A percentile compares a stretch with the other conserved stretches of the same genome.
phyloP scores from a whole-genome alignment of 2,888 invertebrate genomes.

The Lordiphosa andalusiaca region DNA sequence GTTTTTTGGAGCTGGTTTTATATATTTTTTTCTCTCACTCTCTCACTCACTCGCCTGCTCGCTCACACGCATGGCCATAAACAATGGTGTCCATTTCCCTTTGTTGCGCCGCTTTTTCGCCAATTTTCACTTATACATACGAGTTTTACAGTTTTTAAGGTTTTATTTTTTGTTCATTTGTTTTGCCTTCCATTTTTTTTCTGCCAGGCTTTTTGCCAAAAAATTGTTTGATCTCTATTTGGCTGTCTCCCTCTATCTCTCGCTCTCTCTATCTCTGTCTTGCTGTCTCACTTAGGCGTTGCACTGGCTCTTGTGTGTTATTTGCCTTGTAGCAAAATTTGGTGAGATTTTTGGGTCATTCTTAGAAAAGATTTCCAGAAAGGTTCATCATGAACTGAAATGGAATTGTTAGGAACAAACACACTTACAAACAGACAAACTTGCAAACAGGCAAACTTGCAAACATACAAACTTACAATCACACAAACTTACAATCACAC shows the following conservation, averaged over 20 bases:
- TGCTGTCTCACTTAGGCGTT: neutral
- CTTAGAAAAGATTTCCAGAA: neutral
- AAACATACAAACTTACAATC: no score
- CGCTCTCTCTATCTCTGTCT: constrained; percentile 3
- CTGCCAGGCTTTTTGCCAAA: constrained; percentile 58
- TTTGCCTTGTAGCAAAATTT: constrained; percentile 25
- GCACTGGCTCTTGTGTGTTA: constrained; percentile 23
- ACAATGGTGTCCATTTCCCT: constrained; percentile 44
- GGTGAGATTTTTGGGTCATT: constrained; percentile 7
- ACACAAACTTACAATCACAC: no score
- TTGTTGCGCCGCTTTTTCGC: constrained; percentile 35
- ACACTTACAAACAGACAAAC: no score
- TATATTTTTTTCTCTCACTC: constrained; percentile 3
- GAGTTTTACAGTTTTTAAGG: constrained; percentile 34
- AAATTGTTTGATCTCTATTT: constrained; percentile 36
- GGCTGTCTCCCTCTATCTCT: constrained; percentile 6
- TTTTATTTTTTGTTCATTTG: constrained; percentile 14
- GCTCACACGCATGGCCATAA: constrained; percentile 27
- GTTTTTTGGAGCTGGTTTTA: constrained; percentile 5
- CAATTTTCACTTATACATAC: constrained; percentile 38
- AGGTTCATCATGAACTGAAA: no score
- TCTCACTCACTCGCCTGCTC: constrained; percentile 6
- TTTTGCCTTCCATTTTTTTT: constrained; percentile 8
- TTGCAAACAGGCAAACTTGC: no score
- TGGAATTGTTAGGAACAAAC: no score